Conservation (phyloP, 2,113 vertebrate species). For the Meleagris gallopavo region DNA sequence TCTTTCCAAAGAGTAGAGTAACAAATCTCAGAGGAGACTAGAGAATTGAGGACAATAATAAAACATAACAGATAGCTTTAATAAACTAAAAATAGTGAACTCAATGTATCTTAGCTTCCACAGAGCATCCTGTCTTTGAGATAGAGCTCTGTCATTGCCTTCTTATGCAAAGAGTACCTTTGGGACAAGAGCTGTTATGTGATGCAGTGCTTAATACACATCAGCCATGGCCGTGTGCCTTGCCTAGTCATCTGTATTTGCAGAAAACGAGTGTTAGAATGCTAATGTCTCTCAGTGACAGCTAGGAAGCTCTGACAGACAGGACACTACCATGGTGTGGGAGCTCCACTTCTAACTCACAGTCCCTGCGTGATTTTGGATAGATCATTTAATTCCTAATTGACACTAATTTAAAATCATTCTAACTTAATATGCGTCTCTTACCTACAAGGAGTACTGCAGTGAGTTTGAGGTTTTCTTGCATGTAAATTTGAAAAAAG, state of each 20-base stretch:
- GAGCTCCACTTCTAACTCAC: background rate
- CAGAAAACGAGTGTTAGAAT: background rate
- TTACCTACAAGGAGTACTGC: background rate
- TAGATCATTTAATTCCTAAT: background rate
- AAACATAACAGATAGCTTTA: conserved; percentile 63
- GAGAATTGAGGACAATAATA: conserved; percentile 12
- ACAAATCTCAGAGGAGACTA: conserved; percentile 34
- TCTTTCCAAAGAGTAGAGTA: background rate
- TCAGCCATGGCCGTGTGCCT: background rate
- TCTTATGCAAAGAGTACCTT: background rate
- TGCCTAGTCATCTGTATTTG: background rate
- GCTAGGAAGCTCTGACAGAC: background rate
- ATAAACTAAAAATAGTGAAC: conserved; percentile 53
- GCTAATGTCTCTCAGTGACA: background rate
- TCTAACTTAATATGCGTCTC: background rate
- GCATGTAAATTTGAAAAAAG: background rate
- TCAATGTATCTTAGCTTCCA: background rate
- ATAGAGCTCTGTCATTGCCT: background rate
- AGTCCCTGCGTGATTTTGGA: background rate
- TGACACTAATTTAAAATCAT: background rate
- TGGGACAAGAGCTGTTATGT: background rate
- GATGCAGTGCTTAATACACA: background rate
- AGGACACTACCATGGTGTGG: background rate
- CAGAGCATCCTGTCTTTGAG: background rate
- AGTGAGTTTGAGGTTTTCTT: background rate